Conservation (phyloP, 1,140 invertebrate genomes). For the Drosophila sturtevanti region DNA sequence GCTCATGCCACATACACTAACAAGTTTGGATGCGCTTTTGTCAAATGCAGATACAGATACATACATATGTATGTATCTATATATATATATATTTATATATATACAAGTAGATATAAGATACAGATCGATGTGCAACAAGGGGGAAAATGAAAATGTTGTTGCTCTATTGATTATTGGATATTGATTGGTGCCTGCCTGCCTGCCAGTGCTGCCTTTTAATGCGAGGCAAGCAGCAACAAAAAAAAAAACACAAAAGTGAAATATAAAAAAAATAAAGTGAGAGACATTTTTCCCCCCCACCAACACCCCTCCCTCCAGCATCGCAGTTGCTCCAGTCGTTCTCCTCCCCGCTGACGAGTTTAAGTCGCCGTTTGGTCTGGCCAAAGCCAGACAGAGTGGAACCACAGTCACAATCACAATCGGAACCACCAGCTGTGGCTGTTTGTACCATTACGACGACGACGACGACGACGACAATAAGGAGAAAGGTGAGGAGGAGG, state of each 20-base stretch:
- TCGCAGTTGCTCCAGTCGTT: too few relatives aligned
- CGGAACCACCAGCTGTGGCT: slow-evolving; percentile 70
- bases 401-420: slow-evolving; percentile 37
- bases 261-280: slow-evolving; percentile 1
- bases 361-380: slow-evolving; percentile 73
- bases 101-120: slow-evolving; percentile 9
- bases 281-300: slow-evolving; percentile 69
- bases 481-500: neutral
- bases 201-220: slow-evolving; percentile 64
- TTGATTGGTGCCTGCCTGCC: slow-evolving; percentile 61
- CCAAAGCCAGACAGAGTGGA: slow-evolving; percentile 68
- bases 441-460: neutral
- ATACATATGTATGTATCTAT: slow-evolving; percentile 7
- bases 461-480: neutral
- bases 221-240: slow-evolving; percentile 74
- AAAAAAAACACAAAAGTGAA: slow-evolving; percentile 30
- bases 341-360: neutral
- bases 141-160: slow-evolving; percentile 71
- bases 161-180: slow-evolving; percentile 80
- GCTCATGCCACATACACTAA: slow-evolving; percentile 55
- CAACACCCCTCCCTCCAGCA: neutral
- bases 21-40: slow-evolving; percentile 77
- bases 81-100: slow-evolving; percentile 40
- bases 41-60: slow-evolving; percentile 48
- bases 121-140: slow-evolving; percentile 1